phyloP scores from a whole-genome alignment of 2,888 invertebrate genomes.

The Ellobium chinense region DNA sequence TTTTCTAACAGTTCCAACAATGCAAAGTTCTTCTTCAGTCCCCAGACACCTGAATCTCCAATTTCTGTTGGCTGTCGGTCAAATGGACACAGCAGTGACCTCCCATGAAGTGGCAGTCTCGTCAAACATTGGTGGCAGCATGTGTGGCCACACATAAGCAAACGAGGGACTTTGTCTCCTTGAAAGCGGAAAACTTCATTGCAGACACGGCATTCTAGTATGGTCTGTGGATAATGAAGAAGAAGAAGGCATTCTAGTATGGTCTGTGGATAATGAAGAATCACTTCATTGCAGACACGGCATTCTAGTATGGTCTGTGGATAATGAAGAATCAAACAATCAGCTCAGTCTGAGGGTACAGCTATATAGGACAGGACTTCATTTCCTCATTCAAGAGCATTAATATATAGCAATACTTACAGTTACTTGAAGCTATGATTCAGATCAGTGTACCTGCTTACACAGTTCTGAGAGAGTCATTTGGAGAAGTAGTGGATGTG shows the following conservation, averaged over 20 bases:
- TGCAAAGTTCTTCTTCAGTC: conserved; percentile 82
- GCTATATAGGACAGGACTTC: too few species aligned
- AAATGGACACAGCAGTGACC: conserved; percentile 81
- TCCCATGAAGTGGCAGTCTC: conserved; percentile 79
- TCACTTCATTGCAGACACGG: conserved; percentile 82
- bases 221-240: too few species aligned
- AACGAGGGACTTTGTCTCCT: conserved; percentile 82
- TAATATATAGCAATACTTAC: too few species aligned
- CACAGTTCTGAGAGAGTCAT: too few species aligned
- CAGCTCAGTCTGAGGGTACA: too few species aligned
- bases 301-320: conserved; percentile 80
- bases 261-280: too few species aligned
- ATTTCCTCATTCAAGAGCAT: too few species aligned
- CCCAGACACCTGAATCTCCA: conserved; percentile 74
- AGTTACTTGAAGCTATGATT: too few species aligned
- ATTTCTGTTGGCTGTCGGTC: conserved; percentile 82
- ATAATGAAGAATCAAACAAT: too few species aligned
- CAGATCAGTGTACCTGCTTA: too few species aligned
- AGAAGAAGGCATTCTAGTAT: too few species aligned
- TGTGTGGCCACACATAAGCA: conserved; percentile 80
- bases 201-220: conserved; percentile 82
- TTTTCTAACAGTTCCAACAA: conserved; percentile 82
- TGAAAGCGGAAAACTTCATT: conserved; percentile 82
- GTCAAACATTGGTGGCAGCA: conserved; percentile 82
- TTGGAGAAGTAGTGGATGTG: too few species aligned